phyloP scores from a whole-genome alignment of 2,888 invertebrate genomes.

The Leuctra nigra region DNA sequence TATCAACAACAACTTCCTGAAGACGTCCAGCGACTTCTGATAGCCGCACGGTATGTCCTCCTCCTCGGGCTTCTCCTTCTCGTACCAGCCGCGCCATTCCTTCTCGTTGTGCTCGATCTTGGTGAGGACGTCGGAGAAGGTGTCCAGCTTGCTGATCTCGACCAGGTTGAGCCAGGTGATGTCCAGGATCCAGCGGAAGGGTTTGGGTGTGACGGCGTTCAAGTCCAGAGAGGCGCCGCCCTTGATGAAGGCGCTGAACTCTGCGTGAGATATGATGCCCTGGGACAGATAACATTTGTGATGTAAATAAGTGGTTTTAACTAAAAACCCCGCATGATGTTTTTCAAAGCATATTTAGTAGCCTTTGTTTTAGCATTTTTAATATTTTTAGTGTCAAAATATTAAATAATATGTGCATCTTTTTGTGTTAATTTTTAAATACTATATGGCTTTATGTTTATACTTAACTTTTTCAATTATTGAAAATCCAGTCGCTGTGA shows the following conservation, averaged over 20 bases:
- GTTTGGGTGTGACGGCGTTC: constrained; percentile 87
- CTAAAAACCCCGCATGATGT: too few relatives aligned
- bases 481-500: too few relatives aligned
- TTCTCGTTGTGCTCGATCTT: constrained; percentile 81
- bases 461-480: too few relatives aligned
- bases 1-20: constrained; percentile 76
- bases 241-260: constrained; percentile 93
- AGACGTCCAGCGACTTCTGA: constrained; percentile 76
- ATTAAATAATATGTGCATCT: too few relatives aligned
- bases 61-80: constrained; percentile 87
- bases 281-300: too few relatives aligned
- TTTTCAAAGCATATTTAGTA: too few relatives aligned
- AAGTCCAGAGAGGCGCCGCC: constrained; percentile 92
- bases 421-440: too few relatives aligned
- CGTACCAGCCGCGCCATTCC: constrained; percentile 88
- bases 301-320: too few relatives aligned
- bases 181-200: constrained; percentile 91
- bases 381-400: too few relatives aligned
- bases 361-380: too few relatives aligned
- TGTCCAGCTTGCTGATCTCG: constrained; percentile 78
- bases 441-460: too few relatives aligned
- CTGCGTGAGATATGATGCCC: constrained; percentile 74
- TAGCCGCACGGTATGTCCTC: constrained; percentile 88
- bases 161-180: constrained; percentile 95
- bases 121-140: constrained; percentile 69